Evolutionary conservation across 2,113 vertebrate genomes (phyloP).

Genomic region (Sylvietta virens): DNA sequence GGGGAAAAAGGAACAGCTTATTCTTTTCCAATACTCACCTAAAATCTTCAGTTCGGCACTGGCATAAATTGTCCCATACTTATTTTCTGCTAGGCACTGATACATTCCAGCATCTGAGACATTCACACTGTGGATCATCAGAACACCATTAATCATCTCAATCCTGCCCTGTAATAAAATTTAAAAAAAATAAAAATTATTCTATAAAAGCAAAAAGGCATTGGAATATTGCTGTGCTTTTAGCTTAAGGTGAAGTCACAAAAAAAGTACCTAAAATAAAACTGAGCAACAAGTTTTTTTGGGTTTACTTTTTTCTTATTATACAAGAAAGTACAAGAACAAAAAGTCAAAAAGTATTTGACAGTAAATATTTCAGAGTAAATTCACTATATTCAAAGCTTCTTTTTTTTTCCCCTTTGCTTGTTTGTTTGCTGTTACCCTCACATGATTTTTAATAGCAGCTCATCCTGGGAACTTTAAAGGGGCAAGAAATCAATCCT

Average conservation of each 20-base stretch:
- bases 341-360: neutral
- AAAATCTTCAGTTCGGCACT: constrained; percentile 88
- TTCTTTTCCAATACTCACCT: constrained; percentile 70
- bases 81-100: constrained; percentile 94
- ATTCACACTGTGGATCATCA: constrained; percentile 83
- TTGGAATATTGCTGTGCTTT: neutral
- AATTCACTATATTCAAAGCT: neutral
- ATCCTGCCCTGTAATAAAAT: constrained; percentile 82
- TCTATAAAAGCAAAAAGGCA: neutral
- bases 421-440: neutral
- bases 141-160: constrained; percentile 83
- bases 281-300: neutral
- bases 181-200: neutral
- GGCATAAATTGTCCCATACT: constrained; percentile 85
- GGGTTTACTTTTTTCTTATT: neutral
- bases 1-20: neutral
- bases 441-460: neutral
- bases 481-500: neutral
- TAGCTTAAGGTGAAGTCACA: neutral
- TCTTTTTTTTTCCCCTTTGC: neutral
- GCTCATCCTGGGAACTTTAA: neutral
- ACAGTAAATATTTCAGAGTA: neutral
- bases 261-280: neutral
- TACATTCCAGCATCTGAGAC: constrained; percentile 94
- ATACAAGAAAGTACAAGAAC: neutral